Conservation (phyloP, 2,797 vertebrate genomes). For the Fratercula arctica region DNA sequence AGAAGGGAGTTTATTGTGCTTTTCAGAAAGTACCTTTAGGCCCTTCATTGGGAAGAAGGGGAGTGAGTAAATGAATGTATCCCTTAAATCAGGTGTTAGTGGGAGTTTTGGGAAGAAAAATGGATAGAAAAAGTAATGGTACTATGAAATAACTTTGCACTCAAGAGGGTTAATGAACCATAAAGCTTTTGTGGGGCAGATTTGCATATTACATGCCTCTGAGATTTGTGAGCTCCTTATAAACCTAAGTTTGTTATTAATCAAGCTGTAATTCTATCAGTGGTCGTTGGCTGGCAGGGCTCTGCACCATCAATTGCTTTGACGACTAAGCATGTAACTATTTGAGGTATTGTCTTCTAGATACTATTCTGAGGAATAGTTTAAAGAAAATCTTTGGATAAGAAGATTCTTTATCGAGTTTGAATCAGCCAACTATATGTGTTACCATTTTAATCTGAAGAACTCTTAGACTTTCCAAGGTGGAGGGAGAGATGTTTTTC, state of each 20-base stretch:
- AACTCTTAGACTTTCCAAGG: not conserved
- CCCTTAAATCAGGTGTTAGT: not conserved
- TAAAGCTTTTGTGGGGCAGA: not conserved
- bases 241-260: not conserved
- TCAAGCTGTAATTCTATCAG: not conserved
- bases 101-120: not conserved
- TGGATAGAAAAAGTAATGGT: not conserved
- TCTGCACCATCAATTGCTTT: not conserved
- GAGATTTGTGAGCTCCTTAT: not conserved
- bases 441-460: not conserved
- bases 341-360: not conserved
- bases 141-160: not conserved
- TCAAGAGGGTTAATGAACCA: not conserved
- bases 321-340: not conserved
- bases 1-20: not conserved
- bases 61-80: not conserved
- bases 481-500: not conserved
- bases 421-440: not conserved
- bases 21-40: not conserved
- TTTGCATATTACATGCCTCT: not conserved
- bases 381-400: not conserved
- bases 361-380: not conserved
- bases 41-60: not conserved
- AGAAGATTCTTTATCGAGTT: not conserved
- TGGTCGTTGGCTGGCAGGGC: not conserved